phyloP scores from a whole-genome alignment of 2,888 invertebrate species.

The Ochropleura leucogaster region DNA sequence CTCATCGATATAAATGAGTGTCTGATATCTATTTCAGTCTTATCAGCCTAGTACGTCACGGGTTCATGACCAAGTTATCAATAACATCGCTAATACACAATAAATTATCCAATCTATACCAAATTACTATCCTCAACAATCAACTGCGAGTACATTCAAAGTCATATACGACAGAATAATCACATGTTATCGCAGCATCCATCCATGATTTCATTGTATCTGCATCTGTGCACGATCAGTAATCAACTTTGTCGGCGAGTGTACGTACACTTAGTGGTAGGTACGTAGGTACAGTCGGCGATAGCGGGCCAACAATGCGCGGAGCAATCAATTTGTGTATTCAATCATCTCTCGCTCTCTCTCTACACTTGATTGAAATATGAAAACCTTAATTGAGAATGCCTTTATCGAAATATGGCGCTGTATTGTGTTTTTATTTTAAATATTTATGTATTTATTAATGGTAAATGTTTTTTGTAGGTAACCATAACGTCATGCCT shows the following conservation, averaged over 20 bases:
- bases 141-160: slow-evolving; percentile 9
- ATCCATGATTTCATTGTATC: slow-evolving; percentile 58
- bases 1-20: neutral
- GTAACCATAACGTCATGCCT: neutral
- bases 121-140: slow-evolving; percentile 24
- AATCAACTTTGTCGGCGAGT: slow-evolving; percentile 79
- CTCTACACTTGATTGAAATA: slow-evolving; percentile 65
- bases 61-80: neutral
- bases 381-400: slow-evolving; percentile 69
- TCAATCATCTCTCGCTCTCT: slow-evolving; percentile 76
- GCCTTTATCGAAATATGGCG: slow-evolving; percentile 55
- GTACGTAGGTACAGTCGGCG: slow-evolving; percentile 57
- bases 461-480: neutral
- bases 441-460: neutral
- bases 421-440: slow-evolving; percentile 15
- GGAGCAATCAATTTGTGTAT: slow-evolving; percentile 82
- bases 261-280: slow-evolving; percentile 34
- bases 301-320: slow-evolving; percentile 73
- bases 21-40: neutral
- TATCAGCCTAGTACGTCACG: neutral
- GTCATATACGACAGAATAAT: slow-evolving; percentile 51
- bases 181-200: slow-evolving; percentile 44
- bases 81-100: no score
- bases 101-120: neutral
- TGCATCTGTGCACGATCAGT: slow-evolving; percentile 66